These are phyloP conservation scores for Moxostoma hubbsi DNA, from an alignment of 2,797 vertebrate genomes.

Conservation along the genomic window DNA sequence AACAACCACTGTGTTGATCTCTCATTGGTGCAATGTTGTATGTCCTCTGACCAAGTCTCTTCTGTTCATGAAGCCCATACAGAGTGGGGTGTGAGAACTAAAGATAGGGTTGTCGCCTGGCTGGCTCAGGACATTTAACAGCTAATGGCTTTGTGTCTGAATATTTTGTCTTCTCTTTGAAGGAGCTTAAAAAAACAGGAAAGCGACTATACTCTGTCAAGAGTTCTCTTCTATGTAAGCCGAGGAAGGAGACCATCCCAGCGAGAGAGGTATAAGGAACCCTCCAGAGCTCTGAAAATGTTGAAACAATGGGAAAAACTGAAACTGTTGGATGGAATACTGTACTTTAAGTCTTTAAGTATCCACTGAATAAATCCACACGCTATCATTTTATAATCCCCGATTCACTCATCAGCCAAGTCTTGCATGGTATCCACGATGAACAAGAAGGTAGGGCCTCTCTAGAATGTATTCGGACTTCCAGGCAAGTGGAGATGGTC, in stretches of 20 bases:
- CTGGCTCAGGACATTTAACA: neutral
- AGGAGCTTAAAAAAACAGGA: neutral
- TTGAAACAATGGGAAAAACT: conserved; percentile 40
- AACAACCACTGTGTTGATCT: neutral
- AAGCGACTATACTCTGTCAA: neutral
- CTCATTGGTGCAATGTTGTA: neutral
- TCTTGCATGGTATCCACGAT: neutral
- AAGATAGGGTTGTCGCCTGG: neutral
- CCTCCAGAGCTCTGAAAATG: neutral
- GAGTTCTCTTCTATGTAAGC: conserved; percentile 8
- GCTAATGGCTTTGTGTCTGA: neutral
- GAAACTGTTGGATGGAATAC: conserved; percentile 13
- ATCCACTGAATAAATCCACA: neutral
- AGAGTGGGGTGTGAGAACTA: neutral
- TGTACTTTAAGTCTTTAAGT: neutral
- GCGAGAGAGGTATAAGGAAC: conserved; percentile 9
- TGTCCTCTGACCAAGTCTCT: neutral
- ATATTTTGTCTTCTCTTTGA: neutral
- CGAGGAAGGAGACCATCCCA: neutral
- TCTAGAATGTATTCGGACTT: too few species aligned
- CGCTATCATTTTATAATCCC: neutral
- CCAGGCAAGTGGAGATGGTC: too few species aligned
- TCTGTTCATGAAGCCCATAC: neutral
- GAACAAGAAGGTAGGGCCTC: neutral
- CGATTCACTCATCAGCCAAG: neutral